Conservation (phyloP, 35 echinoderm and acorn worm species). For the Eucidaris tribuloides region DNA sequence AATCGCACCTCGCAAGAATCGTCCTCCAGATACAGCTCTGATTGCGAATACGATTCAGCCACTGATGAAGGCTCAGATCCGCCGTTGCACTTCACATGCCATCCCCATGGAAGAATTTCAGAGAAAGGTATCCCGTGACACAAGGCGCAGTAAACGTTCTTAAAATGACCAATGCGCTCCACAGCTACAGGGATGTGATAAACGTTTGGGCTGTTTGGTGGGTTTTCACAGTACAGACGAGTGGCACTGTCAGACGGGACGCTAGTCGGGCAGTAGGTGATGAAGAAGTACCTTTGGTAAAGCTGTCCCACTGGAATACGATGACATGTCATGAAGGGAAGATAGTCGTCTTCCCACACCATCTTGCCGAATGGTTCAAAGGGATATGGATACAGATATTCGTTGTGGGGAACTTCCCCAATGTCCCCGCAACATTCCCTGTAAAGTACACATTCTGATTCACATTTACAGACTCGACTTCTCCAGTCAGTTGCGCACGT, state of each 20-base stretch:
- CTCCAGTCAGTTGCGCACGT: background rate
- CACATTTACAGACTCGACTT: background rate
- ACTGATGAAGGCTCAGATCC: background rate
- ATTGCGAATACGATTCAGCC: background rate
- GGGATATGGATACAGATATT: background rate
- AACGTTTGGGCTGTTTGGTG: background rate
- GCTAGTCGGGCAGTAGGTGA: background rate
- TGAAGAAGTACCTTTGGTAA: background rate
- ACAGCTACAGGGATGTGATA: background rate
- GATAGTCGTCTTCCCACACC: constrained; percentile 10
- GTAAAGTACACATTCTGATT: background rate
- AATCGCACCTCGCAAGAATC: background rate
- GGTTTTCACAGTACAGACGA: background rate
- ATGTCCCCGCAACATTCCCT: background rate
- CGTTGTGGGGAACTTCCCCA: background rate
- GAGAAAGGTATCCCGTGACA: constrained; percentile 12
- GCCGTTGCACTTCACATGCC: background rate
- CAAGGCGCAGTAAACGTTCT: constrained; percentile 33
- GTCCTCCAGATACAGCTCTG: too few species aligned
- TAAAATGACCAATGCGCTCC: constrained; percentile 12
- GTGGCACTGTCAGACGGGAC: background rate
- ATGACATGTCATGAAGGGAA: background rate
- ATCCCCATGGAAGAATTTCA: background rate
- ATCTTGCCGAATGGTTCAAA: background rate
- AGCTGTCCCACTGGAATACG: background rate